phyloP scores from a whole-genome alignment of 2,888 invertebrate species.

The Drosophila bunnanda region DNA sequence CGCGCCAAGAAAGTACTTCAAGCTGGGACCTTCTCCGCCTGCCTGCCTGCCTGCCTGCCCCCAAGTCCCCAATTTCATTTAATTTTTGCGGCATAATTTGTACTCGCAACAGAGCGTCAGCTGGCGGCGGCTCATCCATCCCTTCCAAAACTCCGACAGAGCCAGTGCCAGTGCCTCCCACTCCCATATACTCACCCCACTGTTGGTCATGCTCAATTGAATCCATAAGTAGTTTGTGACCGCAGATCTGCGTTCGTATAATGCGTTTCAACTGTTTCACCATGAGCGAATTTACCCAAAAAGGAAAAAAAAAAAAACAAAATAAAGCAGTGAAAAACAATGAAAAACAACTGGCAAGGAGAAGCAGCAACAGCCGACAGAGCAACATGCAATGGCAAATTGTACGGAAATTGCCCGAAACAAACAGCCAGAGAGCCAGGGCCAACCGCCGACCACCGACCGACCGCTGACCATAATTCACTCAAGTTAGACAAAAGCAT shows the following conservation, averaged over 20 bases:
- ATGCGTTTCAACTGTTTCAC: conserved; percentile 78
- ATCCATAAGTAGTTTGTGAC: conserved; percentile 80
- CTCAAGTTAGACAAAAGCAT: conserved; percentile 79
- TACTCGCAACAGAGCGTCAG: conserved; percentile 68
- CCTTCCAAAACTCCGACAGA: background rate
- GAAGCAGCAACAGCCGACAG: conserved; percentile 58
- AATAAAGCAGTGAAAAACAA: conserved; percentile 30
- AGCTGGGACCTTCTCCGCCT: background rate
- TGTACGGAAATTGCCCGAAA: conserved; percentile 78
- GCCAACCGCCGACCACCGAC: conserved; percentile 54
- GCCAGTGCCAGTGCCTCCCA: background rate
- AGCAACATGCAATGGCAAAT: conserved; percentile 64
- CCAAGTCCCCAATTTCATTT: conserved; percentile 62
- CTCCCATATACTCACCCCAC: conserved; percentile 18
- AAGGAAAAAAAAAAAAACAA: conserved; percentile 32
- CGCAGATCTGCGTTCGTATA: conserved; percentile 76
- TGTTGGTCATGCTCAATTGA: conserved; percentile 73
- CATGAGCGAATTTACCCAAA: conserved; percentile 65
- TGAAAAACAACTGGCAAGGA: conserved; percentile 51
- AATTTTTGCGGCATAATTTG: conserved; percentile 72
- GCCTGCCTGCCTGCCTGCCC: too few relatives aligned
- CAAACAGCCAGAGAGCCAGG: conserved; percentile 48
- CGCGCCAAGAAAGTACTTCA: conserved; percentile 32
- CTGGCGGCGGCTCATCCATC: conserved; percentile 54
- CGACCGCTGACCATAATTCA: conserved; percentile 76